Evolutionary conservation across 2,113 vertebrate genomes (phyloP).

Genomic region (Bubalus kerabau): DNA sequence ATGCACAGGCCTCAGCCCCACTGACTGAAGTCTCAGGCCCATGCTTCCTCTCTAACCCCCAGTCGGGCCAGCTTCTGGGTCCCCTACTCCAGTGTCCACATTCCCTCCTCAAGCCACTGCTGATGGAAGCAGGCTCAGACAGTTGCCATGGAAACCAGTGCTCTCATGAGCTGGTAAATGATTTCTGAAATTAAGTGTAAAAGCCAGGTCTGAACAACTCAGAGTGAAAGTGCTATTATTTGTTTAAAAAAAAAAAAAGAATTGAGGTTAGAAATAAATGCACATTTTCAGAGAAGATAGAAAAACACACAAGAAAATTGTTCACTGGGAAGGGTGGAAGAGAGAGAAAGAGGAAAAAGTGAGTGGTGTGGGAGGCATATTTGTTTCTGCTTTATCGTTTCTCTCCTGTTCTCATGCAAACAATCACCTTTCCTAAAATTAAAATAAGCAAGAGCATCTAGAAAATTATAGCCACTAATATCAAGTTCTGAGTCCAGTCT

Average conservation of each 20-base stretch:
- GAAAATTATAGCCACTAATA: not conserved
- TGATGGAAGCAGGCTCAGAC: not conserved
- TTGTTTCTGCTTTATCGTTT: not conserved
- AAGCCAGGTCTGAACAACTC: not conserved
- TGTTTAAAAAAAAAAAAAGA: not conserved
- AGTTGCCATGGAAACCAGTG: not conserved
- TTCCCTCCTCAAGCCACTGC: not conserved
- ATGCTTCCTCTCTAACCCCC: not conserved
- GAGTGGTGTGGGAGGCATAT: not conserved
- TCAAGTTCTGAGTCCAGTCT: not conserved
- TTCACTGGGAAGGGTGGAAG: not conserved
- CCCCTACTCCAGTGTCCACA: too few species aligned
- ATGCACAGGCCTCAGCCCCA: not conserved
- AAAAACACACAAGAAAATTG: not conserved
- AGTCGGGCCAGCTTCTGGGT: fast-evolving
- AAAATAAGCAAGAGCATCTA: not conserved
- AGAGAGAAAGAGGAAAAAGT: not conserved
- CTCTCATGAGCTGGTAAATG: not conserved
- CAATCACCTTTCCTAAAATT: not conserved
- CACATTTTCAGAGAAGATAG: not conserved
- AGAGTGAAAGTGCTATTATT: not conserved
- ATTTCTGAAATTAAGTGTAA: not conserved
- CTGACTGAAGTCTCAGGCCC: not conserved
- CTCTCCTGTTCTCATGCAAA: not conserved
- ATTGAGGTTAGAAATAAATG: not conserved